phyloP scores from a whole-genome alignment of 2,888 invertebrate genomes.

The Folsomia manolachei region DNA sequence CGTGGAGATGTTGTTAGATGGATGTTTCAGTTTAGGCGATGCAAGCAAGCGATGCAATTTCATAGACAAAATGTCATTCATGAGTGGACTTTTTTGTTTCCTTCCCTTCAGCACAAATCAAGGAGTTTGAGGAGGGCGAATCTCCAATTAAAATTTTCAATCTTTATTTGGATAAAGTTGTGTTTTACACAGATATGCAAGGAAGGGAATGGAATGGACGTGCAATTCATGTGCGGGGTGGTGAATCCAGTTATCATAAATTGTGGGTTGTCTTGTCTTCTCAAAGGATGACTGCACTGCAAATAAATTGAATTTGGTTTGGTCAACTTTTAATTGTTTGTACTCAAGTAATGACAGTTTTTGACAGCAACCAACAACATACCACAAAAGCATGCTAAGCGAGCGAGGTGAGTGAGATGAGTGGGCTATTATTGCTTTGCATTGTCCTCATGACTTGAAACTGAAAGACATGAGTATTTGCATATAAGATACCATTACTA shows the following conservation, averaged over 20 bases:
- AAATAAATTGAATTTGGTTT: not conserved
- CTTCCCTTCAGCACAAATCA: too few relatives aligned
- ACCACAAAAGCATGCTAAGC: not conserved
- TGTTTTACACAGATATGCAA: not conserved
- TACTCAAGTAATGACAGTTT: not conserved
- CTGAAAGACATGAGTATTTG: too few relatives aligned
- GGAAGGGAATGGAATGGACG: too few relatives aligned
- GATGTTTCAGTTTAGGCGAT: not conserved
- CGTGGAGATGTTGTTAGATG: too few relatives aligned
- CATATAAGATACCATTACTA: too few relatives aligned
- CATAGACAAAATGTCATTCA: too few relatives aligned
- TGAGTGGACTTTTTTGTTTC: too few relatives aligned
- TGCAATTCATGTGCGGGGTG: too few relatives aligned
- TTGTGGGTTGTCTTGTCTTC: too few relatives aligned
- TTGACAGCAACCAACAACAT: not conserved
- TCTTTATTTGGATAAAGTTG: not conserved
- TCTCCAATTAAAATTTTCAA: not conserved
- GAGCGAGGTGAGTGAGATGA: not conserved
- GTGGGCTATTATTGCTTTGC: conserved; percentile 10
- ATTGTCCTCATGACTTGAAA: not conserved
- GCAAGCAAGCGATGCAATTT: not conserved
- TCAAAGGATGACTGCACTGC: too few relatives aligned
- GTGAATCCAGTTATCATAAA: too few relatives aligned
- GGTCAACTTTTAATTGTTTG: conserved; percentile 4
- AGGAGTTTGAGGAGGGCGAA: not conserved